phyloP scores from a whole-genome alignment of 2,113 vertebrate genomes.

The Lampris megalopsis region DNA sequence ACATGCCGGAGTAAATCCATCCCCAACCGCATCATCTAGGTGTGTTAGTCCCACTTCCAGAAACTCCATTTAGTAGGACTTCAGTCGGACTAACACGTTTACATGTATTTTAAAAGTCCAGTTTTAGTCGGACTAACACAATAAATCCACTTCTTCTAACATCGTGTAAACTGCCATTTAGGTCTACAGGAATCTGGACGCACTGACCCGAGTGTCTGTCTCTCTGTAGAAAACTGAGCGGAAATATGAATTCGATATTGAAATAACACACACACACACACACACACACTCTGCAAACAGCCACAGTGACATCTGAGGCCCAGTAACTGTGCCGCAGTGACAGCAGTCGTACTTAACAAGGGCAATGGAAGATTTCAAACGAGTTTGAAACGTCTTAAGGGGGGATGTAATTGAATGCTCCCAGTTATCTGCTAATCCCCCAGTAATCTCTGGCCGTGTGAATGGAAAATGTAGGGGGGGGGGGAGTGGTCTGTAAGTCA shows the following conservation, averaged over 20 bases:
- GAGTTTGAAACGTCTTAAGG: constrained; percentile 2
- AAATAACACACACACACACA: neutral
- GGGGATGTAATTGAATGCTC: constrained; percentile 31
- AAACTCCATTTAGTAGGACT: no score
- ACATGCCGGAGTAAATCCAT: no score
- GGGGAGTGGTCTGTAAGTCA: constrained; percentile 34
- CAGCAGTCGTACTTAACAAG: neutral
- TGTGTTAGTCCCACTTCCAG: no score
- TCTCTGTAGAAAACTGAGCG: constrained; percentile 18
- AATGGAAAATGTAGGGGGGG: constrained; percentile 41
- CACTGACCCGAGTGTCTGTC: constrained; percentile 48
- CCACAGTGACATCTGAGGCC: constrained; percentile 20
- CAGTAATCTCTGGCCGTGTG: constrained; percentile 37
- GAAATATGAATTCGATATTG: neutral
- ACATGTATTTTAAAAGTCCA: no score
- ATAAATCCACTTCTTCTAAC: no score
- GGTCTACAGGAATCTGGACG: no score
- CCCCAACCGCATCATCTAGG: no score
- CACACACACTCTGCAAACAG: neutral
- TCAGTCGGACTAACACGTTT: no score
- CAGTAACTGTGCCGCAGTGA: neutral
- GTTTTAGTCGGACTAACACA: no score
- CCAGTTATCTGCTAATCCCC: constrained; percentile 52
- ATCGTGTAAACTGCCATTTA: no score
- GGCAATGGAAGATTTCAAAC: constrained; percentile 4